Evolutionary conservation across 2,113 vertebrate species (phyloP).

Genomic region (Cacatua alba): DNA sequence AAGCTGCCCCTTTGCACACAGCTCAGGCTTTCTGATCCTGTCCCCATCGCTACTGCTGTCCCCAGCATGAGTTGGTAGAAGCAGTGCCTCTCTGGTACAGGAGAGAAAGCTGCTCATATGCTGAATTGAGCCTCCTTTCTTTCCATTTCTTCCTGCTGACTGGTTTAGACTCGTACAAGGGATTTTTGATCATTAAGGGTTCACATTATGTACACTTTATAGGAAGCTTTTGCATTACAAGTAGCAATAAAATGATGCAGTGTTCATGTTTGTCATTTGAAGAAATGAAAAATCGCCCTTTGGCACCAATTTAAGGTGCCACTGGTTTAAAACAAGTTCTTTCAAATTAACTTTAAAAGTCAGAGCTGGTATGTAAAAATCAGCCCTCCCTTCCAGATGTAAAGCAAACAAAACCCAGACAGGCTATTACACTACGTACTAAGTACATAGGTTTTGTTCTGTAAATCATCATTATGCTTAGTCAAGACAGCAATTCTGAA

Average conservation of each 20-base stretch:
- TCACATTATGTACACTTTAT: background rate
- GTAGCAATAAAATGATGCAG: background rate
- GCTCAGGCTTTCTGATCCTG: background rate
- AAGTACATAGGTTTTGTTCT: background rate
- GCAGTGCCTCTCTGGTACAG: accelerated
- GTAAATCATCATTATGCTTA: background rate
- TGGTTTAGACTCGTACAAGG: background rate
- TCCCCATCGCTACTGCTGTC: background rate
- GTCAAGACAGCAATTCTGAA: background rate
- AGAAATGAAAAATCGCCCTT: background rate
- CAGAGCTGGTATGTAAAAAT: background rate
- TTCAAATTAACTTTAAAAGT: background rate
- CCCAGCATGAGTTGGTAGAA: accelerated
- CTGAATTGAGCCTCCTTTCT: background rate
- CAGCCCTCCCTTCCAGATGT: background rate
- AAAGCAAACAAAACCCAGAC: background rate
- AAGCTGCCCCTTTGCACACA: background rate
- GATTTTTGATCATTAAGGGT: background rate
- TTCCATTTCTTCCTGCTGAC: background rate
- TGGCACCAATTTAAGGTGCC: background rate
- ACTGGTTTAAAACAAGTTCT: background rate
- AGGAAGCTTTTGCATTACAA: background rate
- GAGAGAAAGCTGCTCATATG: background rate
- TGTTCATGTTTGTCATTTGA: background rate
- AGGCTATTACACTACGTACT: background rate